These are phyloP conservation scores for Anguilla rostrata DNA, from an alignment of 2,113 vertebrate species.

Conservation along the genomic window DNA sequence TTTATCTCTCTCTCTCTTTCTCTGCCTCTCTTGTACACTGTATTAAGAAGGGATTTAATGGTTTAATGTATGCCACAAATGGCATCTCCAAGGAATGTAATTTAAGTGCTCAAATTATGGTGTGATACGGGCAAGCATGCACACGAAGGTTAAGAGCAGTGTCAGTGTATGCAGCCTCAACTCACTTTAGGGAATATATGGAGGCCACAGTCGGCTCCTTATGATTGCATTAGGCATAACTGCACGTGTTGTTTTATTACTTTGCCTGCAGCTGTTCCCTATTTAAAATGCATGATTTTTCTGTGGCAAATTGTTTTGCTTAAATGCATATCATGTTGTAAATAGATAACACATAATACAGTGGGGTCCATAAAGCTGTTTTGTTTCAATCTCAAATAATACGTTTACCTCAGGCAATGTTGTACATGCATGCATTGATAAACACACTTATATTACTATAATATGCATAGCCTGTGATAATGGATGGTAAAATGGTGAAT, in stretches of 20 bases:
- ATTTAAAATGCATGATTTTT: neutral
- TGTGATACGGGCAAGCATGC: no score
- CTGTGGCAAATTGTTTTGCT: neutral
- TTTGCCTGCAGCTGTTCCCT: slow-evolving; percentile 1
- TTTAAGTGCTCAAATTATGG: neutral
- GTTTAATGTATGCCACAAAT: neutral
- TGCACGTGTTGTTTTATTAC: neutral
- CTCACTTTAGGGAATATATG: neutral
- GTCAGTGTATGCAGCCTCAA: neutral
- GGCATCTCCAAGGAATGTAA: neutral
- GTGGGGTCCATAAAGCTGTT: neutral
- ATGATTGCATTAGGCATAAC: neutral
- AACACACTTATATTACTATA: neutral
- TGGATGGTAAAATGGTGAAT: no score
- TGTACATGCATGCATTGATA: neutral
- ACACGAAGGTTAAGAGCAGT: no score
- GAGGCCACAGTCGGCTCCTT: neutral
- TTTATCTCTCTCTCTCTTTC: neutral
- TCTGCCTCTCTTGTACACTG: neutral
- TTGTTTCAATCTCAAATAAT: neutral
- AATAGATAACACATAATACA: neutral
- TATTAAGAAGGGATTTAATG: neutral
- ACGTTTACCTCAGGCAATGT: neutral
- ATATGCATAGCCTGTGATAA: neutral
- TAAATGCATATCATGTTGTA: neutral